Base-by-base conservation (phyloP, 1,140 invertebrate species). In the Orchestia grillus region DNA sequence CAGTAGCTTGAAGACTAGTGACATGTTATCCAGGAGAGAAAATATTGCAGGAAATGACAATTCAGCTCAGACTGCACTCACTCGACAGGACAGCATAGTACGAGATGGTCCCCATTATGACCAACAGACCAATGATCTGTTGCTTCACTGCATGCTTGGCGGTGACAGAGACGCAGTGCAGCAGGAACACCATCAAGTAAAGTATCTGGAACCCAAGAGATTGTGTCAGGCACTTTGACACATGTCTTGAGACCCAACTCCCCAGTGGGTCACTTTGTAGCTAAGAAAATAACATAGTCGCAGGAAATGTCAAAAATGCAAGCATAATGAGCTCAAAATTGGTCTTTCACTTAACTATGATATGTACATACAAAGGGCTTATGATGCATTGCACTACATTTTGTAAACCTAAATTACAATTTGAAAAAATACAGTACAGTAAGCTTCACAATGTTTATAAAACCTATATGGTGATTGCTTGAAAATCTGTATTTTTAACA, bases 171-270 rank as follows among this genome's bases (percentile, higher is more conserved):
- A 94, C 44, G 92, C 92, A 94, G 92, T 94, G 40, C 8, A 94
- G 92, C 92, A 94, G 19, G 44, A 94, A 94, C 44, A 94, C 44
- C 92, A 94, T 94, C 23, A 94, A 47, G 40, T 94, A 94, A 11
- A 94, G 11, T 28, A 94, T 45, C 92, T 94, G 92, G 23, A 94
- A 94, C 0, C 40, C 8, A 45, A 90, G 23, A 28, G 28, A 15
- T 42, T 8, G 4, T 44, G 4, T 11, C 43, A 90, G n/a, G 41
- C 88, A 42, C n/a, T n/a, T 19, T 8, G 36, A 90, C n/a, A 42
- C 43, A 1, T 16, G 8, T 42, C 0, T n/a, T n/a, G n/a, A n/a
- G n/a, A n/a, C n/a, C n/a, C n/a, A n/a, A n/a, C n/a, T n/a, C n/a
- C n/a, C n/a, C n/a, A n/a, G n/a, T n/a, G n/a, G n/a, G n/a, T n/a